A percentile compares a stretch with the other conserved stretches of the same genome.
phyloP scores from a whole-genome alignment of 1,140 invertebrate genomes.

The Zaprionus inermis region DNA sequence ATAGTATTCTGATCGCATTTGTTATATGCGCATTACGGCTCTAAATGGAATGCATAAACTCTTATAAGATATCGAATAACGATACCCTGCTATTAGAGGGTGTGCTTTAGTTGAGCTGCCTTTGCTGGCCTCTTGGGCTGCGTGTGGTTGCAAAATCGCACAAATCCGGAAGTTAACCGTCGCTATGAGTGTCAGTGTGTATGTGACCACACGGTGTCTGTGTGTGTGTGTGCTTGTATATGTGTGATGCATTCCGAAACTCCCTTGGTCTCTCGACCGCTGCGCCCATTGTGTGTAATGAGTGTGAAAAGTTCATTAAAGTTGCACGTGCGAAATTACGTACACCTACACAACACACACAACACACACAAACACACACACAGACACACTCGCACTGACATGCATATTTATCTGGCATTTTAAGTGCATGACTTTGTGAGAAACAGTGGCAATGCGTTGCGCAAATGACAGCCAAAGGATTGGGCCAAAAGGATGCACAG shows the following conservation, averaged over 20 bases:
- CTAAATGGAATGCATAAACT: too few species aligned
- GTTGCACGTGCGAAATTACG: conserved; percentile 75
- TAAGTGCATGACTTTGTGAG: conserved; percentile 61
- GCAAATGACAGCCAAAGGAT: conserved; percentile 5
- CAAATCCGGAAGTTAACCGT: conserved; percentile 36
- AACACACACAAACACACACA: conserved; percentile 2
- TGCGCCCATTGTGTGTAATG: conserved; percentile 62
- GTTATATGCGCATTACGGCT: too few species aligned
- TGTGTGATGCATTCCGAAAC: conserved; percentile 6
- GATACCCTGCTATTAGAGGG: not conserved
- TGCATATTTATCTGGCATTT: conserved; percentile 31
- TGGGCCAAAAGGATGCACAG: conserved; percentile 35
- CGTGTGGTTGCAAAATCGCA: conserved; percentile 38
- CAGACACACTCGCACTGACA: not conserved
- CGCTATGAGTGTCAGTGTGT: not conserved
- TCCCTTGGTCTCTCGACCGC: conserved; percentile 10
- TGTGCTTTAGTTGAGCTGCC: not conserved
- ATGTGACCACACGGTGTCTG: not conserved
- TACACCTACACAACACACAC: conserved; percentile 14
- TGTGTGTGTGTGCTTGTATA: conserved; percentile 12
- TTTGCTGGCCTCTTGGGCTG: not conserved
- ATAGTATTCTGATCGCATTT: too few species aligned
- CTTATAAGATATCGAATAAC: too few species aligned
- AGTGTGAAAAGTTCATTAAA: conserved; percentile 80
- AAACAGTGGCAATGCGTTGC: conserved; percentile 22